Evolutionary conservation across 2,888 invertebrate species (phyloP), one percentile per base, ranked within the genome.

Genomic region (Platycheirus albimanus): DNA sequence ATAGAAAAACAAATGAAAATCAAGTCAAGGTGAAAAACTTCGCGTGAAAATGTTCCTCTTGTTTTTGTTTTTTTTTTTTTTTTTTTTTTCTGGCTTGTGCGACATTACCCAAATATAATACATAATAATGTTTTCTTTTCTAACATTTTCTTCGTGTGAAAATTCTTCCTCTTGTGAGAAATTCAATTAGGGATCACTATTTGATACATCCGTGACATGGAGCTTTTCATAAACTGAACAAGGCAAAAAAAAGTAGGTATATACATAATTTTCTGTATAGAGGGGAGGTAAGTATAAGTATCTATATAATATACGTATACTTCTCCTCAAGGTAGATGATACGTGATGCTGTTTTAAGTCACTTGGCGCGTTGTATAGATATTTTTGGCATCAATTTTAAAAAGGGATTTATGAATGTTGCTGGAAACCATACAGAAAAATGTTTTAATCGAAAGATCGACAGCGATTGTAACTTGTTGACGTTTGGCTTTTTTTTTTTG

Each of bases 131-230:
- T n/a, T 78, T 19, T 71, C 15, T 24, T 28, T 36, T 28, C 28
- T 24, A 13, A 17, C 17, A n/a, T n/a, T n/a, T n/a, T n/a, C n/a
- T n/a, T n/a, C n/a, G n/a, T n/a, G n/a, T 0, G 2, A 8, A 20
- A 19, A 33, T 10, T 38, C 6, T 8, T 5, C 36, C 49, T 36
- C 56, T 49, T 56, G 63, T 49, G 56, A 64, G 75, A 51, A 28
- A 80, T 80, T 80, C 80, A 80, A 76, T 76, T 70, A 80, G 69
- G 56, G 43, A 76, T 76, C 64, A 64, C 69, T 51, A 4, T 24
- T n/a, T 75, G 69, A 70, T 70, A 47, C 64, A 61, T 63, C 15
- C 61, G 41, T 64, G 49, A 49, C 58, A 80, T 56, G 47, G 47
- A 58, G 63, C 38, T 49, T 49, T 51, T 56, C 49, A 72, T 66